Percentiles rank a stretch among this genome's conserved stretches.
Evolutionary conservation across 2,888 invertebrate species (phyloP).

Genomic region (Taphrorychus bicolor): DNA sequence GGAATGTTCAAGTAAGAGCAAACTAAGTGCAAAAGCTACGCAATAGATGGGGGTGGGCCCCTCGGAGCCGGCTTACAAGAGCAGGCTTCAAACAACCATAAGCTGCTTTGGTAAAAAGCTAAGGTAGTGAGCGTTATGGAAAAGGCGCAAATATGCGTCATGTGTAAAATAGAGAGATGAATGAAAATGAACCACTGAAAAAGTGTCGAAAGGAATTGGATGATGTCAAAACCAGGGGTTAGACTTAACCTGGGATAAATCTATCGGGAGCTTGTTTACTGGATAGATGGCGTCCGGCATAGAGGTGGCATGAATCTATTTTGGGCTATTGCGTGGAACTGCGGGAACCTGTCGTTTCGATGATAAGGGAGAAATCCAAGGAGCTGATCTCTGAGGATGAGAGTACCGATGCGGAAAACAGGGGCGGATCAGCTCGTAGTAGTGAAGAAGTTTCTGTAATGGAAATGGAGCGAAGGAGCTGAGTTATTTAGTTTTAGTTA

Average conservation of each 20-base stretch:
- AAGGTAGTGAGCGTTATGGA: conserved; percentile 5
- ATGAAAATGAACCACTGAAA: not conserved
- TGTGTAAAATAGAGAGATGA: conserved; percentile 2
- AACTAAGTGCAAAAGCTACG: too few relatives aligned
- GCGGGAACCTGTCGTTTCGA: conserved; percentile 5
- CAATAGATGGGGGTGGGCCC: not conserved
- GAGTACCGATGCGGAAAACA: conserved; percentile 4
- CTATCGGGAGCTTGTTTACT: conserved; percentile 2
- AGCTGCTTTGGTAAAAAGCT: conserved; percentile 5
- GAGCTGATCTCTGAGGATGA: conserved; percentile 1
- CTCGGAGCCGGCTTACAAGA: not conserved
- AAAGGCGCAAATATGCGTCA: not conserved
- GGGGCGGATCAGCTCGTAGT: conserved; percentile 5
- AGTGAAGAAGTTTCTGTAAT: conserved; percentile 4
- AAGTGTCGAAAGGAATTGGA: conserved; percentile 1
- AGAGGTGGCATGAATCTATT: too few relatives aligned
- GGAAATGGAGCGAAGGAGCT: conserved; percentile 4
- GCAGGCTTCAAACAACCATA: conserved; percentile 4
- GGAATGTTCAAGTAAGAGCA: too few relatives aligned
- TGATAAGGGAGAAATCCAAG: conserved; percentile 5
- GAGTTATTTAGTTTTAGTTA: not conserved
- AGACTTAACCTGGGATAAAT: too few relatives aligned
- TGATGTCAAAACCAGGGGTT: conserved; percentile 1
- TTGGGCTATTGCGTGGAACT: conserved; percentile 2
- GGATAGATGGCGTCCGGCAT: too few relatives aligned